Percentiles rank a stretch among this genome's conserved stretches.
These are phyloP conservation scores for Cantharis rustica DNA, from an alignment of 2,888 invertebrate species.

Conservation along the genomic window DNA sequence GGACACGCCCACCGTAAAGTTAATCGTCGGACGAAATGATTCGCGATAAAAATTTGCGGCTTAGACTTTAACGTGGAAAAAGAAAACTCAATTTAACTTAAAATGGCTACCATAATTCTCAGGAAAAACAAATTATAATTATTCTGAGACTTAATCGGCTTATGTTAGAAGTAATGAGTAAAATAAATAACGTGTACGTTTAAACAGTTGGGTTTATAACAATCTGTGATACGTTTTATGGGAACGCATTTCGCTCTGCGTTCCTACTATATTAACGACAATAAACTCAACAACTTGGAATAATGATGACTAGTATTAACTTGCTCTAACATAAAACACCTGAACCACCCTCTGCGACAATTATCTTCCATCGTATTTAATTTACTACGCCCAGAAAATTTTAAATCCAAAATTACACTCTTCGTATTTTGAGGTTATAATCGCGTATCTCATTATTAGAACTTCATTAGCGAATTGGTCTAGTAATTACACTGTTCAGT, in stretches of 20 bases:
- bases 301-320: constrained; percentile 40
- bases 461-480: constrained; percentile 29
- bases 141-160: constrained; percentile 12
- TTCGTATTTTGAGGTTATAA: constrained; percentile 6
- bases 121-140: constrained; percentile 2
- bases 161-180: constrained; percentile 15
- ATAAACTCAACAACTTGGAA: constrained; percentile 44
- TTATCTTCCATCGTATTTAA: neutral
- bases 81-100: neutral
- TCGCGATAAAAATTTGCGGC: neutral
- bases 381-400: neutral
- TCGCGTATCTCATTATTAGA: constrained; percentile 27
- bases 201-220: constrained; percentile 1
- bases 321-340: constrained; percentile 14
- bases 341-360: constrained; percentile 3
- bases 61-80: neutral
- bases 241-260: constrained; percentile 30
- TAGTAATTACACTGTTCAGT: constrained; percentile 24
- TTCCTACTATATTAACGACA: constrained; percentile 37
- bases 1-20: too few relatives aligned
- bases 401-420: neutral
- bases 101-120: neutral
- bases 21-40: too few relatives aligned
- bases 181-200: constrained; percentile 14
- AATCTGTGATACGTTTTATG: constrained; percentile 20